Evolutionary conservation across 2,888 invertebrate species (phyloP).

Genomic region (Beris chalybata): DNA sequence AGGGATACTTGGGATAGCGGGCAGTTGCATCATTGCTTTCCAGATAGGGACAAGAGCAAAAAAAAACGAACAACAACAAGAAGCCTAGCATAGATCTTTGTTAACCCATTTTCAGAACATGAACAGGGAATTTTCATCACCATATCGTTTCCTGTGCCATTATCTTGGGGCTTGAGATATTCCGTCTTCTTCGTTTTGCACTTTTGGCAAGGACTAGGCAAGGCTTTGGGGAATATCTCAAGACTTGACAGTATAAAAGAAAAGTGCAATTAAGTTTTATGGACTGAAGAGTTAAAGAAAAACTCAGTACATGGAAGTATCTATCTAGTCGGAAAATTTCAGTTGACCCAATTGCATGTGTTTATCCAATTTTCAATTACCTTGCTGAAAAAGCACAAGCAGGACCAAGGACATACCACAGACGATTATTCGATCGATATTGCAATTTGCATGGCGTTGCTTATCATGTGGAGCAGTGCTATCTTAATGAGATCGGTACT

Average conservation of each 20-base stretch:
- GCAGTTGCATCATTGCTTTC: conserved; percentile 27
- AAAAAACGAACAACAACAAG: conserved; percentile 21
- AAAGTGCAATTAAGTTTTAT: conserved; percentile 32
- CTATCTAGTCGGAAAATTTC: not conserved
- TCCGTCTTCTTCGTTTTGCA: conserved; percentile 15
- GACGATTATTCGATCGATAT: conserved; percentile 25
- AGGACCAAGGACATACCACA: conserved; percentile 11
- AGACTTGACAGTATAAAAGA: conserved; percentile 26
- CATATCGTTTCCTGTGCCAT: conserved; percentile 37
- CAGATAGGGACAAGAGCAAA: conserved; percentile 23
- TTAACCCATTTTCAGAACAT: conserved; percentile 40
- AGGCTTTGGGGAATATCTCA: conserved; percentile 31
- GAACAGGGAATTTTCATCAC: conserved; percentile 39
- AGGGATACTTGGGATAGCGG: not conserved
- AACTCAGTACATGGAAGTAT: too few relatives aligned
- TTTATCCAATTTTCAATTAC: conserved; percentile 30
- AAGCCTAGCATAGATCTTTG: conserved; percentile 37
- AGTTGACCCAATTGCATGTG: conserved; percentile 30
- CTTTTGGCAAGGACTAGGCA: conserved; percentile 9
- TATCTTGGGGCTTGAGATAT: conserved; percentile 30
- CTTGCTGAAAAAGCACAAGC: conserved; percentile 12
- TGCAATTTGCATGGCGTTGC: conserved; percentile 22
- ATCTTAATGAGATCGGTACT: too few relatives aligned
- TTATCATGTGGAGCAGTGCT: too few relatives aligned
- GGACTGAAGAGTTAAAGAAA: conserved; percentile 21